phyloP scores from a whole-genome alignment of 2,113 vertebrate genomes.

The Brachyhypopomus occidentalis region DNA sequence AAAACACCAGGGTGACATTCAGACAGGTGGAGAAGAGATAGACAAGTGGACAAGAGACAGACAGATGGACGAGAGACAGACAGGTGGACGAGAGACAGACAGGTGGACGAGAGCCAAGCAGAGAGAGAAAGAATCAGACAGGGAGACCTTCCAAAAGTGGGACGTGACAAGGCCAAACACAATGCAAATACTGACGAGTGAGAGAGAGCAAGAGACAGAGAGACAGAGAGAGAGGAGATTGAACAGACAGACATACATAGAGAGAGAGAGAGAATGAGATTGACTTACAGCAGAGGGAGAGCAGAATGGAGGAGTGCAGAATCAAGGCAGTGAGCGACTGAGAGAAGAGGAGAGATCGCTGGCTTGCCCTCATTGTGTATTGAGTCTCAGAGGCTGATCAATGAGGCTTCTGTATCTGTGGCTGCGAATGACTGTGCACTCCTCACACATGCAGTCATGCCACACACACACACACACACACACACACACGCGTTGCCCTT shows the following conservation, averaged over 20 bases:
- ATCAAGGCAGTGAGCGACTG: conserved; percentile 56
- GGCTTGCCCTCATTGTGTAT: conserved; percentile 73
- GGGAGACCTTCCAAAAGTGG: no score
- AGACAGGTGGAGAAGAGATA: no score
- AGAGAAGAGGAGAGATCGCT: conserved; percentile 64
- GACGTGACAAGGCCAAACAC: no score
- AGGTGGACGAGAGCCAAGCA: background rate
- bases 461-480: conserved; percentile 45
- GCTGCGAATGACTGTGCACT: conserved; percentile 55
- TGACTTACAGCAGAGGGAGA: conserved; percentile 74
- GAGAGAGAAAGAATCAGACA: background rate
- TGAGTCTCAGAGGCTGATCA: conserved; percentile 68
- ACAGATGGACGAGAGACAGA: no score
- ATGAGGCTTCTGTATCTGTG: conserved; percentile 73
- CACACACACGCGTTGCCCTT: conserved; percentile 46
- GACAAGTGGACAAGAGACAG: no score
- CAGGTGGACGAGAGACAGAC: no score
- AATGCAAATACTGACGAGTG: background rate
- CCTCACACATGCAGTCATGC: conserved; percentile 38
- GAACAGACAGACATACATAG: background rate
- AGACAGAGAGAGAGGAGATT: background rate
- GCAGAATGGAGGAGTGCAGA: conserved; percentile 68
- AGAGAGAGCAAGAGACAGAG: no score
- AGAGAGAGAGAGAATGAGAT: background rate
- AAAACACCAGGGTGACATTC: no score